phyloP scores from a whole-genome alignment of 23 tunicate species.

The Ascidia mentula region DNA sequence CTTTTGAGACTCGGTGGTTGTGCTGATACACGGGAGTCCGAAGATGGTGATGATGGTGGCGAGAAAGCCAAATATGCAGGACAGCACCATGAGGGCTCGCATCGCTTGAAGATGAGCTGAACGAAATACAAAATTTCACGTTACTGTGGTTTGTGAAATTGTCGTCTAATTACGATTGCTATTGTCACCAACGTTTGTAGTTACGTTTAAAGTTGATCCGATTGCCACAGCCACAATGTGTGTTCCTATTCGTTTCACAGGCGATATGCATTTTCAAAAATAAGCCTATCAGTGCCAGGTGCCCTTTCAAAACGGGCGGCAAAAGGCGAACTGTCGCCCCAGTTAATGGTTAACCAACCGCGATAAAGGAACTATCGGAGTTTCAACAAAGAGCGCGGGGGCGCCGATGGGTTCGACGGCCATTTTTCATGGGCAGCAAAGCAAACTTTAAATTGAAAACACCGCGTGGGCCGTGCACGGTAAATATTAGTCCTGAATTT shows the following conservation, averaged over 20 bases:
- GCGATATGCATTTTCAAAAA: not conserved
- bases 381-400: not conserved
- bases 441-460: not conserved
- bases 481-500: not conserved
- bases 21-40: slow-evolving; percentile 60
- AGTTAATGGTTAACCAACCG: not conserved
- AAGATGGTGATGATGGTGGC: slow-evolving; percentile 29
- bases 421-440: not conserved
- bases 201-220: too few species aligned
- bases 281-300: not conserved
- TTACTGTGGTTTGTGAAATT: too few species aligned
- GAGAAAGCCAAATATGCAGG: slow-evolving; percentile 34
- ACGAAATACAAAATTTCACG: not conserved
- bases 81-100: slow-evolving; percentile 78
- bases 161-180: too few species aligned
- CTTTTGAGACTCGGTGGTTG: slow-evolving; percentile 32
- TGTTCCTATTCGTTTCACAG: too few species aligned
- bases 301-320: not conserved
- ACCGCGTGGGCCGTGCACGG: not conserved
- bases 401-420: not conserved
- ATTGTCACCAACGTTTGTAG: too few species aligned
- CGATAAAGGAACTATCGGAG: not conserved
- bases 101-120: slow-evolving; percentile 64
- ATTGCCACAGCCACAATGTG: too few species aligned
- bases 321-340: not conserved